These are phyloP conservation scores for Lochmaea crataegi DNA, from an alignment of 2,888 invertebrate species.

Conservation along the genomic window DNA sequence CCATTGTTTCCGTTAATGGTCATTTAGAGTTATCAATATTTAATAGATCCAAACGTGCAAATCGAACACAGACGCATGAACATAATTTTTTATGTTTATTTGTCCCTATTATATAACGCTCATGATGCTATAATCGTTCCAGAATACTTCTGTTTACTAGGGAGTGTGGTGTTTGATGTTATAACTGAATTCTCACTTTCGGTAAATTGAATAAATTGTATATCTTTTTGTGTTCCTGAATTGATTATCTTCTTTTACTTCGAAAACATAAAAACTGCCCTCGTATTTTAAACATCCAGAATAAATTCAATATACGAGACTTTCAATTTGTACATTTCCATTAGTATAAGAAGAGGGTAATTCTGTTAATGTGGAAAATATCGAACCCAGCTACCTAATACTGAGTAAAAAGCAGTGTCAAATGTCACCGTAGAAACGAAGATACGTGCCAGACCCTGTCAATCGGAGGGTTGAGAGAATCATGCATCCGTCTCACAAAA, in stretches of 20 bases:
- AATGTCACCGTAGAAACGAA: conserved; percentile 56
- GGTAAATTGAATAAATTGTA: not conserved
- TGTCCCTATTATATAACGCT: conserved; percentile 36
- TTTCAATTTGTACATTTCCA: conserved; percentile 20
- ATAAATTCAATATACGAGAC: conserved; percentile 9
- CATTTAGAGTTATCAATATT: conserved; percentile 57
- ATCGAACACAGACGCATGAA: conserved; percentile 34
- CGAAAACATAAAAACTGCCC: not conserved
- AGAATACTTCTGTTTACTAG: conserved; percentile 18
- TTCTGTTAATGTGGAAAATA: conserved; percentile 25
- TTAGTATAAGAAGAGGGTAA: conserved; percentile 17
- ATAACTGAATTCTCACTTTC: conserved; percentile 1
- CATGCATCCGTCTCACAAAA: conserved; percentile 57
- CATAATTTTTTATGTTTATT: conserved; percentile 36
- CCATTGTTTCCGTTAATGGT: conserved; percentile 58
- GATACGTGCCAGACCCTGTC: conserved; percentile 58
- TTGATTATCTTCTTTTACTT: too few relatives aligned
- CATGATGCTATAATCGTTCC: conserved; percentile 31
- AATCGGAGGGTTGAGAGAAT: conserved; percentile 57
- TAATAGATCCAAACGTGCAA: conserved; percentile 35
- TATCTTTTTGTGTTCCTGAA: too few relatives aligned
- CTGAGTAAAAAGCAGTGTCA: conserved; percentile 62
- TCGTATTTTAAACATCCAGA: not conserved
- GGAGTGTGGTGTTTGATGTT: not conserved
- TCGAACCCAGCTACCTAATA: conserved; percentile 39